Conservation (phyloP, 2,888 invertebrate genomes). For the Rhingia rostrata region DNA sequence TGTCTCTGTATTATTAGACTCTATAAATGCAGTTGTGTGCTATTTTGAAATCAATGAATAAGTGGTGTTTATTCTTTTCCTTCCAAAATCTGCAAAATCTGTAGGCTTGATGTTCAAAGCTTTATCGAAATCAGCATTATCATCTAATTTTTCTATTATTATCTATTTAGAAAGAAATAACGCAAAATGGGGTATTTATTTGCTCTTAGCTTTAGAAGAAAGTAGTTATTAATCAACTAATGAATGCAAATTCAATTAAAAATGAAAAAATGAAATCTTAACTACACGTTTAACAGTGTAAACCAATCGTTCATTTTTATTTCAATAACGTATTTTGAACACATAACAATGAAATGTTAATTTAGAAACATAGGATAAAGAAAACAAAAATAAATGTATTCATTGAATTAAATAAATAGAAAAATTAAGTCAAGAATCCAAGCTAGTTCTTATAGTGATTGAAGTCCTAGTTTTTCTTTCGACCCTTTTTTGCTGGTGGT, state of each 20-base stretch:
- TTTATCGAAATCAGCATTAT: too few species aligned
- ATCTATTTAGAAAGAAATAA: too few species aligned
- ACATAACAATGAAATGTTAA: slow-evolving; percentile 40
- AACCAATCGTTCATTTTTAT: slow-evolving; percentile 32
- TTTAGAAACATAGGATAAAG: slow-evolving; percentile 13
- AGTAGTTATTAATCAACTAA: too few species aligned
- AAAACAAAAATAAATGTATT: slow-evolving; percentile 29
- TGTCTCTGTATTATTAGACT: too few species aligned
- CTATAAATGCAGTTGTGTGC: too few species aligned
- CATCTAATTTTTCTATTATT: too few species aligned
- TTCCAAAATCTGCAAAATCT: too few species aligned
- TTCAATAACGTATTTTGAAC: slow-evolving; percentile 39
- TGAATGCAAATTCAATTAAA: slow-evolving; percentile 10
- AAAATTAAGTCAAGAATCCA: slow-evolving; percentile 51
- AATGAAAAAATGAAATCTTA: slow-evolving; percentile 13
- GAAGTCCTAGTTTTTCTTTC: slow-evolving; percentile 77
- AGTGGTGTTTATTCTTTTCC: too few species aligned
- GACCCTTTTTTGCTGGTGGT: slow-evolving; percentile 74
- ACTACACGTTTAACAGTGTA: slow-evolving; percentile 61
- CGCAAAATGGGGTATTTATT: too few species aligned
- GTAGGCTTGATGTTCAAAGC: too few species aligned
- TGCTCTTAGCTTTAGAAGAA: too few species aligned
- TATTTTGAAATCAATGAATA: too few species aligned
- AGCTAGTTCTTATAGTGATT: slow-evolving; percentile 14
- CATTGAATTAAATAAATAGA: slow-evolving; percentile 55